These are phyloP conservation scores for Drosophila seclusa DNA, from an alignment of 2,888 invertebrate genomes.

Conservation along the genomic window DNA sequence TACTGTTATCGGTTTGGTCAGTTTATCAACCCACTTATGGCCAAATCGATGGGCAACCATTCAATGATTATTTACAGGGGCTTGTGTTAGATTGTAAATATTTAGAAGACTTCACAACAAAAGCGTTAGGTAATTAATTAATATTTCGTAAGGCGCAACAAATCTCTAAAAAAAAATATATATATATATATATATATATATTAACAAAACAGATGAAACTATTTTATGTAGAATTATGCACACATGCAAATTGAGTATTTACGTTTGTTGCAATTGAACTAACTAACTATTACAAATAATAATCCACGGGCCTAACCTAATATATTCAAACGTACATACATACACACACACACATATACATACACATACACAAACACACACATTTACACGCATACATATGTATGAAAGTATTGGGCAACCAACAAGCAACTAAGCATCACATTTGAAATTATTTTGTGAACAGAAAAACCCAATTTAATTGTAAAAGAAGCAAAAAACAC, in stretches of 20 bases:
- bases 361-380: background rate
- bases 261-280: constrained; percentile 74
- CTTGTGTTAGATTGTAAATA: constrained; percentile 80
- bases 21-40: constrained; percentile 32
- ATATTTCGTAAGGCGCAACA: constrained; percentile 48
- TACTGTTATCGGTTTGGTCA: constrained; percentile 40
- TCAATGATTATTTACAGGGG: constrained; percentile 79
- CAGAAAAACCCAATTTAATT: constrained; percentile 54
- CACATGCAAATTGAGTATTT: constrained; percentile 71
- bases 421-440: constrained; percentile 72
- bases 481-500: constrained; percentile 27
- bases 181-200: constrained; percentile 13
- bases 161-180: constrained; percentile 43
- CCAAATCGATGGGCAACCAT: constrained; percentile 43
- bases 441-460: constrained; percentile 75
- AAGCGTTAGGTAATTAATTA: constrained; percentile 55
- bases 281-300: constrained; percentile 50
- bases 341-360: constrained; percentile 7
- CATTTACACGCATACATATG: constrained; percentile 7
- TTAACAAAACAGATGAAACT: constrained; percentile 61
- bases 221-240: constrained; percentile 79
- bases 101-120: constrained; percentile 47
- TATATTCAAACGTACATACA: constrained; percentile 24
- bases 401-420: constrained; percentile 37
- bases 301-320: constrained; percentile 45